Conservation (phyloP, 2,888 invertebrate species). For the Nasonovia ribisnigri region DNA sequence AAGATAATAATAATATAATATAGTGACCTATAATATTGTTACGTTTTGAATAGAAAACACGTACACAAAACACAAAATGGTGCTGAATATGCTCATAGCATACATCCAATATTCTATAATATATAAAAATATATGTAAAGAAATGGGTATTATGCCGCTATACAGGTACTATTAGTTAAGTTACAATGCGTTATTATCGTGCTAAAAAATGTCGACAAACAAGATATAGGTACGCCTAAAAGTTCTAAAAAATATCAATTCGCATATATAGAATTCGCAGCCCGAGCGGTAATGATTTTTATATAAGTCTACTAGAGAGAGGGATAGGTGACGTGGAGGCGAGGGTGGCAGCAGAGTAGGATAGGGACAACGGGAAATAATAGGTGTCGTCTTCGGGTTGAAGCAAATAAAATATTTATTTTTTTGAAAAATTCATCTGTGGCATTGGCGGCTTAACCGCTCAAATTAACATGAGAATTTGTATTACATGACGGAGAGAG, state of each 20-base stretch:
- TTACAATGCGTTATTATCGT: not conserved
- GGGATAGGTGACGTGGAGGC: not conserved
- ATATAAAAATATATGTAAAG: not conserved
- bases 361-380: not conserved
- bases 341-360: not conserved
- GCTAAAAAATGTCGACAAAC: not conserved
- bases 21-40: not conserved
- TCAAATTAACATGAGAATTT: conserved; percentile 63
- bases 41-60: not conserved
- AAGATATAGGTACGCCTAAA: not conserved
- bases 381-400: conserved; percentile 23
- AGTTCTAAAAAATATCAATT: not conserved
- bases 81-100: not conserved
- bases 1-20: not conserved
- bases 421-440: not conserved
- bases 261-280: not conserved
- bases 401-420: not conserved
- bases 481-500: conserved; percentile 45
- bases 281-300: not conserved
- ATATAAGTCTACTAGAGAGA: not conserved
- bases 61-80: not conserved
- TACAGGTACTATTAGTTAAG: not conserved
- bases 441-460: conserved; percentile 13
- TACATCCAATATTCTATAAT: not conserved
- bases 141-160: not conserved